Conservation (phyloP, 2,113 vertebrate genomes). For the Calidris pygmaea region DNA sequence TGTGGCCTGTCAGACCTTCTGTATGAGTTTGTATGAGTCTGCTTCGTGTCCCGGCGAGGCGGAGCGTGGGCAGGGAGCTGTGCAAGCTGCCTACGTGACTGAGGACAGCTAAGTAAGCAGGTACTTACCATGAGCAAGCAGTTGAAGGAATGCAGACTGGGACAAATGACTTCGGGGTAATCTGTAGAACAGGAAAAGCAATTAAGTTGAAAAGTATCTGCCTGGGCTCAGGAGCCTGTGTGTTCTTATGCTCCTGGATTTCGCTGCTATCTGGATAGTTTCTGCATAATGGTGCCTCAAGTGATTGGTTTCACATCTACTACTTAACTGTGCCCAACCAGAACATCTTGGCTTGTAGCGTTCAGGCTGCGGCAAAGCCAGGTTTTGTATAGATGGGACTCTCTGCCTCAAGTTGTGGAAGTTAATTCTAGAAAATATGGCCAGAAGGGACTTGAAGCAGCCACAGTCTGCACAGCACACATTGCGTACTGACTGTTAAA, state of each 20-base stretch:
- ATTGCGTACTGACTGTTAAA: background rate
- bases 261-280: background rate
- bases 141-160: slow-evolving; percentile 23
- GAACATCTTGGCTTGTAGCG: background rate
- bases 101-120: slow-evolving; percentile 45
- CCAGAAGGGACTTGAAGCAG: background rate
- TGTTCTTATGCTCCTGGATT: background rate
- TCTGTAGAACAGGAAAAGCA: slow-evolving; percentile 1
- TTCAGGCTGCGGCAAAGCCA: background rate
- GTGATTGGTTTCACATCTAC: background rate
- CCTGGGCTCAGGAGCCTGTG: background rate
- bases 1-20: background rate
- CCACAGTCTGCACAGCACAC: too few species aligned
- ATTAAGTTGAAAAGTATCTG: background rate
- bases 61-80: background rate
- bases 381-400: background rate
- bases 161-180: slow-evolving; percentile 16
- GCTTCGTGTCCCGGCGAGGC: background rate
- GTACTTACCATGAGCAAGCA: slow-evolving; percentile 38
- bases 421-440: background rate
- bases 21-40: background rate
- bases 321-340: background rate
- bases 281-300: background rate
- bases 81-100: slow-evolving; percentile 26
- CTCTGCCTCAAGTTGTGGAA: background rate